phyloP scores from a whole-genome alignment of 2,113 vertebrate genomes.

The Pelodiscus sinensis region DNA sequence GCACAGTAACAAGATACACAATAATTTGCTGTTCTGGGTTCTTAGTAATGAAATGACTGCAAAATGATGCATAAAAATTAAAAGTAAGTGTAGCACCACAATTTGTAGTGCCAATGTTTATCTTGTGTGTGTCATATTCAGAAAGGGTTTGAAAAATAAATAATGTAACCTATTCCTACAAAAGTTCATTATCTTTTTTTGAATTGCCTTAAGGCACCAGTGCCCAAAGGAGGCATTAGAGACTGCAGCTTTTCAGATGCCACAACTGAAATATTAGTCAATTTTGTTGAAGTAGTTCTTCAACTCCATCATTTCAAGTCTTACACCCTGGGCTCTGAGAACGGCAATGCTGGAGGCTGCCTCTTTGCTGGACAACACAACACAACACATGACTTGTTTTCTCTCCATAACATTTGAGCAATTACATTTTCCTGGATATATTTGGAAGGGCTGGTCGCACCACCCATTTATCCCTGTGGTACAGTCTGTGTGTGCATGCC shows the following conservation, averaged over 20 bases:
- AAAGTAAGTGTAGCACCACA: slow-evolving; percentile 35
- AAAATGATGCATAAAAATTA: slow-evolving; percentile 9
- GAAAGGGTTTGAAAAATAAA: slow-evolving; percentile 1
- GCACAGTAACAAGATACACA: background rate
- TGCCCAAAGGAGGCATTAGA: background rate
- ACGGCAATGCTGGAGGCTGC: background rate
- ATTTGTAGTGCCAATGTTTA: slow-evolving; percentile 31
- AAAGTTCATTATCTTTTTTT: slow-evolving; percentile 33
- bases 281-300: slow-evolving; percentile 9
- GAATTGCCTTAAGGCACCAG: slow-evolving; percentile 28
- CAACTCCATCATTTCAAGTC: slow-evolving; percentile 11
- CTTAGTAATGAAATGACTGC: slow-evolving; percentile 14
- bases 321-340: background rate
- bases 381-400: slow-evolving; percentile 5
- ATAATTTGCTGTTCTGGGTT: slow-evolving; percentile 16
- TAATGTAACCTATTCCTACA: slow-evolving; percentile 36
- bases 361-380: background rate
- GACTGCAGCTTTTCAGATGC: slow-evolving; percentile 20
- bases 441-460: background rate
- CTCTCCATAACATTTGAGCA: background rate
- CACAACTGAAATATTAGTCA: slow-evolving; percentile 2
- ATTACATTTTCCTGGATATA: background rate
- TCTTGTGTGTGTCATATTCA: slow-evolving; percentile 32
- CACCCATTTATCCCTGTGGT: background rate
- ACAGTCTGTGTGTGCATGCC: fast-evolving